Conservation (phyloP, 2,113 vertebrate species). For the Ophthalmolycus amberensis region DNA sequence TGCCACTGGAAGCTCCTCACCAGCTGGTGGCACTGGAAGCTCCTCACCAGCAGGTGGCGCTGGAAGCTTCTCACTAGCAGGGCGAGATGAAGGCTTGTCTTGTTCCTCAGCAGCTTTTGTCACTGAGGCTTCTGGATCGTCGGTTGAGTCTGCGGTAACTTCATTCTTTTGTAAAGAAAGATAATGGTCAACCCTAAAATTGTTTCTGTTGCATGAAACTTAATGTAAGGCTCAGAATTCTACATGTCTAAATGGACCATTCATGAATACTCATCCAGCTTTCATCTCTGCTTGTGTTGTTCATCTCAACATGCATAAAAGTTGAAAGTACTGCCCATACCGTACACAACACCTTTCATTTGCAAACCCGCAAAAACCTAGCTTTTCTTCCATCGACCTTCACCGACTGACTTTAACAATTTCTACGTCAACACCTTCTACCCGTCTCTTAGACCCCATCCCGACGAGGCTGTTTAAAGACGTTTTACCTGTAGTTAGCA, state of each 20-base stretch:
- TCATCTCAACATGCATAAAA: not conserved
- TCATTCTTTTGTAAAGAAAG: conserved; percentile 68
- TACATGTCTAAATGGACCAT: not conserved
- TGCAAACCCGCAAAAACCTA: not conserved
- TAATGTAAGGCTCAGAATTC: not conserved
- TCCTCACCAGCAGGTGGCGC: not conserved
- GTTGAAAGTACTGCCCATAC: not conserved
- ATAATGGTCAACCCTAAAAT: not conserved
- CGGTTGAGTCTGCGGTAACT: conserved; percentile 36
- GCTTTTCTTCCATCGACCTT: too few relatives aligned
- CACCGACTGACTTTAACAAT: too few relatives aligned
- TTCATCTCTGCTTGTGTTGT: not conserved
- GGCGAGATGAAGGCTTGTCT: not conserved
- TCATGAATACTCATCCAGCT: not conserved
- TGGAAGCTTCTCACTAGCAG: not conserved
- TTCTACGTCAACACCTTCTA: too few relatives aligned
- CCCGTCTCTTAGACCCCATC: too few relatives aligned
- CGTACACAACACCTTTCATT: not conserved
- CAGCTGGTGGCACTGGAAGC: not conserved
- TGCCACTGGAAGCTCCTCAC: not conserved
- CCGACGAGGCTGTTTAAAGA: not conserved
- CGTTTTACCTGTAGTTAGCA: too few relatives aligned
- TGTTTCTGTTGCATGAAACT: not conserved
- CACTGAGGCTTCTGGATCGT: conserved; percentile 59
- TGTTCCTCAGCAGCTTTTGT: conserved; percentile 31